A percentile compares a stretch with the other conserved stretches of the same genome.
phyloP scores from a whole-genome alignment of 2,888 invertebrate genomes.

The Drosophila putrida region DNA sequence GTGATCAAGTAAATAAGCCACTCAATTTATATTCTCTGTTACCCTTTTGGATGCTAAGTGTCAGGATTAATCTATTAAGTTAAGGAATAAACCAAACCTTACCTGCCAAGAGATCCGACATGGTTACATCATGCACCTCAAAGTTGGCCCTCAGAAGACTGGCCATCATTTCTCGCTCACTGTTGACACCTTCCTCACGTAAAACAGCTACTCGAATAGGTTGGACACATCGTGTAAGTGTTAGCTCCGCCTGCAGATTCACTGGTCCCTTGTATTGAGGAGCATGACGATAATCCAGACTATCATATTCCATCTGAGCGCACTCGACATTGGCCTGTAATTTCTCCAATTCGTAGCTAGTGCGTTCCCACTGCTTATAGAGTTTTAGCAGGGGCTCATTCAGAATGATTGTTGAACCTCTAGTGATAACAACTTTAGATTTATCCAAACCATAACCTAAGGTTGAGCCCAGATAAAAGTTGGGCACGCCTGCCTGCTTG shows the following conservation, averaged over 20 bases:
- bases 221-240: conserved; percentile 83
- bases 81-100: conserved; percentile 1
- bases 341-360: conserved; percentile 95
- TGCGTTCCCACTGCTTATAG: conserved; percentile 97
- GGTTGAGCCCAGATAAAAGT: conserved; percentile 89
- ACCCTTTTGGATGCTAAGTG: no score
- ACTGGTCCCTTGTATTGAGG: conserved; percentile 91
- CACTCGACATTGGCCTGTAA: conserved; percentile 93
- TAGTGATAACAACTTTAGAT: conserved; percentile 67
- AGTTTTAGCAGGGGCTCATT: conserved; percentile 89
- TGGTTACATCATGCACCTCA: conserved; percentile 96
- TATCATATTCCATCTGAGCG: conserved; percentile 91
- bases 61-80: no score
- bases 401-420: conserved; percentile 85
- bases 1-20: no score
- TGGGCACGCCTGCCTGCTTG: conserved; percentile 87
- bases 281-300: conserved; percentile 89
- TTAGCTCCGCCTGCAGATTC: conserved; percentile 85
- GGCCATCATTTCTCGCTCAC: conserved; percentile 99
- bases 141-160: conserved; percentile 94
- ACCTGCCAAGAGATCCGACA: conserved; percentile 92
- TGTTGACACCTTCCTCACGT: conserved; percentile 97
- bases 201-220: conserved; percentile 94
- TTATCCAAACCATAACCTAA: conserved; percentile 88
- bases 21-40: no score